These are phyloP conservation scores for Chrysogorgia sp. DNA, from an alignment of 92 coral and sea anemone species.

Conservation along the genomic window DNA sequence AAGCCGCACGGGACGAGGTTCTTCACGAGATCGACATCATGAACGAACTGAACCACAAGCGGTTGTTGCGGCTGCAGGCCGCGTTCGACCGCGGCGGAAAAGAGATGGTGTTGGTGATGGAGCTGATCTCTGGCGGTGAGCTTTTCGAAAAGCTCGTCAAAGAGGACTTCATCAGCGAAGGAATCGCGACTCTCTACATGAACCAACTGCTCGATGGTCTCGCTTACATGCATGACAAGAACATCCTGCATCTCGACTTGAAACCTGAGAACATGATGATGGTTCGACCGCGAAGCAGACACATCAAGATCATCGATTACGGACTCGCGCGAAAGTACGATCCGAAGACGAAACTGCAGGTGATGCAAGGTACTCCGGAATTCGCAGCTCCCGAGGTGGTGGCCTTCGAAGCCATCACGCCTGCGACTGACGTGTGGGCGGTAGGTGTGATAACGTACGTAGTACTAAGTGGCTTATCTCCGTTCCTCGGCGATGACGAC, in stretches of 20 bases:
- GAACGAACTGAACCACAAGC: conserved; percentile 76
- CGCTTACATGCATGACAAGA: conserved; percentile 86
- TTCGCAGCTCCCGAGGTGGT: conserved; percentile 98
- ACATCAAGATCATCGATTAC: conserved; percentile 94
- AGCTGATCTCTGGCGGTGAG: conserved; percentile 94
- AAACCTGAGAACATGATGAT: conserved; percentile 99
- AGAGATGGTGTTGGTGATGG: conserved; percentile 97
- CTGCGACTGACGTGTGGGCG: conserved; percentile 98
- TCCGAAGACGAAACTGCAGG: conserved; percentile 89
- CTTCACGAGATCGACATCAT: conserved; percentile 89
- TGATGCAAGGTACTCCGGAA: conserved; percentile 99
- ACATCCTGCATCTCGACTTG: conserved; percentile 87
- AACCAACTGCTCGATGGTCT: conserved; percentile 91
- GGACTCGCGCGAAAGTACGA: conserved; percentile 92
- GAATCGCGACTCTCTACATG: conserved; percentile 89
- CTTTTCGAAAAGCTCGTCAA: conserved; percentile 94
- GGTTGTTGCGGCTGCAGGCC: conserved; percentile 77
- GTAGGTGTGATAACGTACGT: conserved; percentile 99
- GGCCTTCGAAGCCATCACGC: conserved; percentile 88
- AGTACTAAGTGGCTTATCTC: conserved; percentile 91
- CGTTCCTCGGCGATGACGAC: conserved; percentile 96
- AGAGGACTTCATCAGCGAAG: conserved; percentile 93
- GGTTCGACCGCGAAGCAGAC: conserved; percentile 84
- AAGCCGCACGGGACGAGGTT: conserved; percentile 79
- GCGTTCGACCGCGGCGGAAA: conserved; percentile 76